Evolutionary conservation across 92 coral and sea anemone genomes (phyloP).

Genomic region (Meandrina meandrites): DNA sequence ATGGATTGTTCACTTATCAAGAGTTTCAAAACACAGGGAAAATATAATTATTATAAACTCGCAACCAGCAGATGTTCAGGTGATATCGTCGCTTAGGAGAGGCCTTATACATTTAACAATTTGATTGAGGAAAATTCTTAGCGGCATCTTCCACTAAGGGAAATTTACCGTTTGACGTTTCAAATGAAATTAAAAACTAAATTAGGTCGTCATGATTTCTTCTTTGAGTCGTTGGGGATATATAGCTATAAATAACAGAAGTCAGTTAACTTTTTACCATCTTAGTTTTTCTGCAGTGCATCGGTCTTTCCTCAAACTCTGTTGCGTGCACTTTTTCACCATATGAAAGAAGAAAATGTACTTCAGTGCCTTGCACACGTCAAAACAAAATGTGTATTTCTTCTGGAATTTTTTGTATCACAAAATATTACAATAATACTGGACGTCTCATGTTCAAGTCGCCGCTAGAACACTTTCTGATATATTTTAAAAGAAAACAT

Average conservation of each 20-base stretch:
- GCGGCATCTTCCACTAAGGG: background rate
- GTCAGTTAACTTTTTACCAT: background rate
- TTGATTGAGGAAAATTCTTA: background rate
- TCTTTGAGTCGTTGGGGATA: background rate
- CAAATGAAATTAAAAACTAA: background rate
- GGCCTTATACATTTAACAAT: background rate
- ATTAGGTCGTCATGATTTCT: background rate
- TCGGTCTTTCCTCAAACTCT: no score
- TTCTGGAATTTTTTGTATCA: no score
- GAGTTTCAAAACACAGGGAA: background rate
- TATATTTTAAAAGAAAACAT: background rate
- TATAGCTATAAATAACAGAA: background rate
- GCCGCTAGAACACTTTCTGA: background rate
- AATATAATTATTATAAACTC: background rate
- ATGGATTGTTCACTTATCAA: background rate
- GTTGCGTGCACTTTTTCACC: no score
- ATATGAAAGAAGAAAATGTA: no score
- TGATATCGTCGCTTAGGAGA: background rate
- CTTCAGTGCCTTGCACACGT: no score
- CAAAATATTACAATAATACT: no score
- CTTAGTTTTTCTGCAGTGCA: no score
- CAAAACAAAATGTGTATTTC: no score
- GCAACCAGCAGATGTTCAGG: background rate
- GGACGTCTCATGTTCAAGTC: no score
- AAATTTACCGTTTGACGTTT: background rate